Evolutionary conservation across 2,888 invertebrate species (phyloP).

Genomic region (Pachymerium ferrugineum): DNA sequence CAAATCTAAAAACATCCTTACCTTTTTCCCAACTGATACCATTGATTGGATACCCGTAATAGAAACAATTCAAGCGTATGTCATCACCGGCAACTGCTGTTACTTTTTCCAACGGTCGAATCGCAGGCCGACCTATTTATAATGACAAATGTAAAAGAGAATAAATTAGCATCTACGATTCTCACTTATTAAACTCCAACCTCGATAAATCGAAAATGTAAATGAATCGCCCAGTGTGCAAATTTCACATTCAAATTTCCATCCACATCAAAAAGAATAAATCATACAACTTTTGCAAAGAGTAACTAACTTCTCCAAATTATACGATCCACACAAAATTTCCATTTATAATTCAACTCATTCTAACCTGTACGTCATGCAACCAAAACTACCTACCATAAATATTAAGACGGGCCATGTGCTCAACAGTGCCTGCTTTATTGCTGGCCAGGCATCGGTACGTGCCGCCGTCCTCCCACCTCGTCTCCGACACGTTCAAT

Average conservation of each 20-base stretch:
- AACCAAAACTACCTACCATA: constrained; percentile 58
- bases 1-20: constrained; percentile 39
- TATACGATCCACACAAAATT: not conserved
- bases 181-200: not conserved
- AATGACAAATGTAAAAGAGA: not conserved
- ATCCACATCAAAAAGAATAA: not conserved
- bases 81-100: constrained; percentile 74
- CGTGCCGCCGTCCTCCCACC: constrained; percentile 76
- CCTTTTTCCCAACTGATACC: constrained; percentile 73
- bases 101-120: constrained; percentile 70
- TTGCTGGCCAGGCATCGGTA: constrained; percentile 71
- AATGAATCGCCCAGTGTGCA: not conserved
- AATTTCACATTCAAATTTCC: not conserved
- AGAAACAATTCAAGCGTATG: constrained; percentile 69
- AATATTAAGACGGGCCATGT: constrained; percentile 70
- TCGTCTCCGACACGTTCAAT: constrained; percentile 80
- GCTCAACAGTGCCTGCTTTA: constrained; percentile 64
- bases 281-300: not conserved
- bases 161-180: not conserved
- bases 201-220: not conserved
- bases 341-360: constrained; percentile 25
- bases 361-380: not conserved
- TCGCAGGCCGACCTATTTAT: constrained; percentile 70
- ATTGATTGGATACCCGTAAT: constrained; percentile 74
- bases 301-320: not conserved